These are phyloP conservation scores for Netelia inedita DNA, from an alignment of 2,888 invertebrate species.

Conservation along the genomic window DNA sequence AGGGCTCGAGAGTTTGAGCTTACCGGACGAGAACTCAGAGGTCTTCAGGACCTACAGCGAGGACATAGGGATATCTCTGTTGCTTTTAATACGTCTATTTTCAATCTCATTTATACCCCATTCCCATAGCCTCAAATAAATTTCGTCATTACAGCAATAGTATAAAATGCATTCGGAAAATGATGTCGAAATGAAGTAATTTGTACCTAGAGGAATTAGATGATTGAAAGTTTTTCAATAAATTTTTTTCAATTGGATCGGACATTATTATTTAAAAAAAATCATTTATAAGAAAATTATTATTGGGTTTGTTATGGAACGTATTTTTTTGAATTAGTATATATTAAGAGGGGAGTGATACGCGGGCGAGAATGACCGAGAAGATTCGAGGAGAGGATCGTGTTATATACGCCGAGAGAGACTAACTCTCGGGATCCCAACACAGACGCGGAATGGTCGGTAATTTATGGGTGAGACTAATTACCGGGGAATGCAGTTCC, in stretches of 20 bases:
- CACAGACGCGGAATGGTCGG: constrained; percentile 81
- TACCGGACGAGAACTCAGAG: constrained; percentile 67
- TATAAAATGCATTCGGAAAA: too few relatives aligned
- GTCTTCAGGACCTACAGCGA: constrained; percentile 77
- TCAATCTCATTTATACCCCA: constrained; percentile 68
- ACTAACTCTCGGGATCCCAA: constrained; percentile 75
- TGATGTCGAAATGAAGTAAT: too few relatives aligned
- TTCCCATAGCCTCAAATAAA: constrained; percentile 71
- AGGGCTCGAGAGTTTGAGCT: constrained; percentile 62
- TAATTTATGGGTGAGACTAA: constrained; percentile 84
- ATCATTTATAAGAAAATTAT: too few relatives aligned
- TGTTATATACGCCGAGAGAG: constrained; percentile 64
- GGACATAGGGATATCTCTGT: constrained; percentile 68
- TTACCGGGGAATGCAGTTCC: constrained; percentile 84
- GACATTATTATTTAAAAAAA: too few relatives aligned
- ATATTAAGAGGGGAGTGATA: neutral
- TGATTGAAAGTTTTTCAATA: too few relatives aligned
- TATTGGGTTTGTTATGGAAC: too few relatives aligned
- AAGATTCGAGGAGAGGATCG: constrained; percentile 41
- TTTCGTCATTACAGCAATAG: constrained; percentile 7
- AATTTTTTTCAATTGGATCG: too few relatives aligned
- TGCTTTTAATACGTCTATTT: constrained; percentile 57
- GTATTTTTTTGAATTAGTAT: neutral
- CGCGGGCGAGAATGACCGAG: constrained; percentile 11
- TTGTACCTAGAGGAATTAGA: too few relatives aligned